Evolutionary conservation across 2,888 invertebrate species (phyloP), one percentile per base, ranked within the genome.

Genomic region (Lithophane leautieri): DNA sequence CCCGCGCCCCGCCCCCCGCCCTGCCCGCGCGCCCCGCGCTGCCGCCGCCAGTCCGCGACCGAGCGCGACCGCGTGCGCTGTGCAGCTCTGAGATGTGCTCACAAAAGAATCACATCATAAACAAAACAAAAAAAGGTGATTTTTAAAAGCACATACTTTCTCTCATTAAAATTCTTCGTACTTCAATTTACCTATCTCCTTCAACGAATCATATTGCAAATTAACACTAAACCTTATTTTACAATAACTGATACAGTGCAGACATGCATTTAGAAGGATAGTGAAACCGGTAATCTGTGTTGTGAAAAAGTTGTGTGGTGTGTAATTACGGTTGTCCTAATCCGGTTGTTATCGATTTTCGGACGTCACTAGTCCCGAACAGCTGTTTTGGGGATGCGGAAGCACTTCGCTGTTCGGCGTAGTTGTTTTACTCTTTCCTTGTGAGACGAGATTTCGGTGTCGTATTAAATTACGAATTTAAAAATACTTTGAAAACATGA

Each of bases 331-430:
- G 88, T 92, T 90, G 90, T 90, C 89, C 89, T 87, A 85, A 89
- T 90, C 88, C 90, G 91, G 91, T 90, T 89, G 91, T 90, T 95
- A 96, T 96, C 92, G 96, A 96, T 96, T 95, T 92, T 91, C 91
- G 84, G 90, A 89, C 92, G 89, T 92, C 92, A 92, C 91, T 90
- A 90, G 78, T 89, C 90, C 88, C 89, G 88, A 95, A 95, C 96
- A 96, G 96, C 96, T 96, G 96, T 93, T 95, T 92, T 89, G 88
- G 91, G 91, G 92, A 93, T 91, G 89, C 92, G 93, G 90, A 93
- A 92, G 90, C 89, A 88, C 84, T 87, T 78, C 78, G 85, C 80
- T 84, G 84, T 78, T 84, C 88, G 83, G 50, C 47, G 68, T 71
- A 70, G 73, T 78, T 66, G 19, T 70, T 80, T 76, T 68, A 60